A percentile compares a stretch with the other conserved stretches of the same genome.
These are phyloP conservation scores for Danio choprae DNA, from an alignment of 2,797 vertebrate species.

Conservation along the genomic window DNA sequence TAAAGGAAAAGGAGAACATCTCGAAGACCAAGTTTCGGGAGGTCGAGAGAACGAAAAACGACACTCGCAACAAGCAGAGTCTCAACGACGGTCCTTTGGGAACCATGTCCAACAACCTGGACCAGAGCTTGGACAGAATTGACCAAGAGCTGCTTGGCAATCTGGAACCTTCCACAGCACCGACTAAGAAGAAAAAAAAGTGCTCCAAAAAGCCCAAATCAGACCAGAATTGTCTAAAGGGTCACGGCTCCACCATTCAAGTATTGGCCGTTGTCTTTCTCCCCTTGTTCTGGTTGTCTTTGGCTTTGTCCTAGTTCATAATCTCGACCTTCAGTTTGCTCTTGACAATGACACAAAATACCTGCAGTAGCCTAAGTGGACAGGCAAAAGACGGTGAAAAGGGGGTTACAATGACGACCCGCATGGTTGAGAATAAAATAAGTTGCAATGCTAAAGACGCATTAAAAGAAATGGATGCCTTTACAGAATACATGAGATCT, in stretches of 20 bases:
- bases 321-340: slow-evolving; percentile 69
- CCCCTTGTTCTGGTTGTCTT: slow-evolving; percentile 84
- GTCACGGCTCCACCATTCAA: slow-evolving; percentile 79
- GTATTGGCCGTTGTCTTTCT: slow-evolving; percentile 80
- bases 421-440: slow-evolving; percentile 69
- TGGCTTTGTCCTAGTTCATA: slow-evolving; percentile 80
- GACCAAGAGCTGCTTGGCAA: slow-evolving; percentile 88
- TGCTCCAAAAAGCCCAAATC: slow-evolving; percentile 96
- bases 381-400: slow-evolving; percentile 75
- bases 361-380: slow-evolving; percentile 80
- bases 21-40: slow-evolving; percentile 89
- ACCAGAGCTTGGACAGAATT: slow-evolving; percentile 86
- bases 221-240: slow-evolving; percentile 91
- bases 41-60: slow-evolving; percentile 85
- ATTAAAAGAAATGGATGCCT: slow-evolving; percentile 91
- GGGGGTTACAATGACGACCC: slow-evolving; percentile 69
- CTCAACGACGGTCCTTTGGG: slow-evolving; percentile 92
- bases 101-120: slow-evolving; percentile 89
- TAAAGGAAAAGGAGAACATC: slow-evolving; percentile 93
- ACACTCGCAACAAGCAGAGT: slow-evolving; percentile 90
- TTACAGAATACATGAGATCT: slow-evolving; percentile 85
- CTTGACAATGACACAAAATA: slow-evolving; percentile 82
- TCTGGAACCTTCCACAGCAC: slow-evolving; percentile 87
- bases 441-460: slow-evolving; percentile 72
- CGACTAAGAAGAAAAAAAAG: slow-evolving; percentile 94